Percentiles rank a stretch among this genome's conserved stretches.
phyloP scores from a whole-genome alignment of 2,113 vertebrate species.

The Ophthalmolycus amberensis region DNA sequence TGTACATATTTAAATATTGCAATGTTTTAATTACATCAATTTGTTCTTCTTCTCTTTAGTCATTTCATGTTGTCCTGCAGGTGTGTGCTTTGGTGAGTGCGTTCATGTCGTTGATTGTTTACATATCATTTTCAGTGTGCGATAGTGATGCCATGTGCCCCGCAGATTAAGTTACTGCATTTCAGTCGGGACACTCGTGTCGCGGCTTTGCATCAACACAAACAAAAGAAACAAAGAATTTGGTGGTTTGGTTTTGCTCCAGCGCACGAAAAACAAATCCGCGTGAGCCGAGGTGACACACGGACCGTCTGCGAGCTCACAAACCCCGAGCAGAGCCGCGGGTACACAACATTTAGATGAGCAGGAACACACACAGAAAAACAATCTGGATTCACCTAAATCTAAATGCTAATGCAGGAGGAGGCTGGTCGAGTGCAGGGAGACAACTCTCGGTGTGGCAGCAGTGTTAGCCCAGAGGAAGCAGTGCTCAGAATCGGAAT shows the following conservation, averaged over 20 bases:
- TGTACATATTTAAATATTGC: too few species aligned
- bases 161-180: neutral
- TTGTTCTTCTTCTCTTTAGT: neutral
- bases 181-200: slow-evolving; percentile 2
- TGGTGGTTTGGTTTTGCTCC: slow-evolving; percentile 37
- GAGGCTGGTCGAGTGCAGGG: slow-evolving; percentile 4
- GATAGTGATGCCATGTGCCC: neutral
- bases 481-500: slow-evolving; percentile 22
- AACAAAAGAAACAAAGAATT: slow-evolving; percentile 25
- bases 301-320: neutral
- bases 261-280: slow-evolving; percentile 38
- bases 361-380: slow-evolving; percentile 27
- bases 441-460: neutral
- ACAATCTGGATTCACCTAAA: slow-evolving; percentile 44
- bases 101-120: too few species aligned
- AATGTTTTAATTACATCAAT: neutral
- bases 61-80: neutral
- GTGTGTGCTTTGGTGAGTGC: neutral
- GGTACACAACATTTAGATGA: slow-evolving; percentile 42
- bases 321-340: slow-evolving; percentile 14
- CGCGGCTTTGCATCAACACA: neutral
- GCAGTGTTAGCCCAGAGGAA: neutral
- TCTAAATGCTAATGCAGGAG: slow-evolving; percentile 66
- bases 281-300: slow-evolving; percentile 18
- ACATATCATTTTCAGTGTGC: neutral